Evolutionary conservation across 2,113 vertebrate genomes (phyloP).

Genomic region (Malurus melanocephalus): DNA sequence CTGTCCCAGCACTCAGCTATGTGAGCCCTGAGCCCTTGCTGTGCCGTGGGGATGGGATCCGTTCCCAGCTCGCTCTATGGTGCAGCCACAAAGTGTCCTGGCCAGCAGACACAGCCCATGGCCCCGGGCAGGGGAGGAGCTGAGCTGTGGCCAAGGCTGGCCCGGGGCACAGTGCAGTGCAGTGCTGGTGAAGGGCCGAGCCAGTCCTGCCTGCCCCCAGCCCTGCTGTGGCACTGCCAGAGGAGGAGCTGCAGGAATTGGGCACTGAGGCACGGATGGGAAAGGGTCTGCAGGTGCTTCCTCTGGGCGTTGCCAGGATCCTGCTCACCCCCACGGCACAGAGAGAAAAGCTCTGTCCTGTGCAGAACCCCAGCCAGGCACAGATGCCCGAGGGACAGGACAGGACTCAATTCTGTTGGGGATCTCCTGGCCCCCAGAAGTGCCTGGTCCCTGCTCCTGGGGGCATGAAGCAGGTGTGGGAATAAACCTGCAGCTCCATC

Average conservation of each 20-base stretch:
- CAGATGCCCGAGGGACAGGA: rapidly evolving
- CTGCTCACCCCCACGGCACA: not conserved
- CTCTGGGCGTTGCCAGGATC: rapidly evolving
- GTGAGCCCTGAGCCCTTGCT: not conserved
- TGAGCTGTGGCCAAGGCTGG: not conserved
- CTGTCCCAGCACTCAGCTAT: not conserved
- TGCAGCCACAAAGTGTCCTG: rapidly evolving
- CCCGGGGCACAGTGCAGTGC: not conserved
- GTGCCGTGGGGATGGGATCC: rapidly evolving
- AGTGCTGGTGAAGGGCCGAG: rapidly evolving
- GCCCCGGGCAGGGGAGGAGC: not conserved
- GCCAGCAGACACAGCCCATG: rapidly evolving
- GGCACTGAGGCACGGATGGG: rapidly evolving
- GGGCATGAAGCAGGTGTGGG: rapidly evolving
- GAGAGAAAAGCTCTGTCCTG: not conserved
- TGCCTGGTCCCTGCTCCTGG: rapidly evolving
- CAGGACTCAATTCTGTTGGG: not conserved
- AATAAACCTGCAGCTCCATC: rapidly evolving
- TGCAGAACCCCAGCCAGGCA: not conserved
- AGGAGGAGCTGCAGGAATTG: not conserved
- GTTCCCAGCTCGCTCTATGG: rapidly evolving
- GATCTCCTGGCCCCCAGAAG: not conserved
- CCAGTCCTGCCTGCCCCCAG: not conserved
- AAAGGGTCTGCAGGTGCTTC: not conserved
- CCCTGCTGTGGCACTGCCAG: not conserved